phyloP scores from a whole-genome alignment of 1,140 invertebrate species.

The Achroia grisella region DNA sequence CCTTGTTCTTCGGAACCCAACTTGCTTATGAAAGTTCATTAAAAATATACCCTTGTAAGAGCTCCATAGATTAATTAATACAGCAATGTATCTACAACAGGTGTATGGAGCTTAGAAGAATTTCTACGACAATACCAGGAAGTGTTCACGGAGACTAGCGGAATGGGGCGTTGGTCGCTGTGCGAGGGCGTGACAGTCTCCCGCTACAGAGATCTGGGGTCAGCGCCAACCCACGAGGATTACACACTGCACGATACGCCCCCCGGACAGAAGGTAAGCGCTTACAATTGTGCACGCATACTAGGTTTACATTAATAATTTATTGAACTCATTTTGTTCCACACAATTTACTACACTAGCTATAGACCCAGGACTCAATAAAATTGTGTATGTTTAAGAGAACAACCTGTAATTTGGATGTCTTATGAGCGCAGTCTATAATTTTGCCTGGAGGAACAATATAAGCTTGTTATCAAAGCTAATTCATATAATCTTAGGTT shows the following conservation, averaged over 20 bases:
- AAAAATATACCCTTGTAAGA: not conserved
- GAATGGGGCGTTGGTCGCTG: constrained; percentile 17
- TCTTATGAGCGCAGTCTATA: too few species aligned
- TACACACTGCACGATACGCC: constrained; percentile 59
- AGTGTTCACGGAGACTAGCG: constrained; percentile 31
- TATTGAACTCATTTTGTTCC: not conserved
- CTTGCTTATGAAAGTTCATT: not conserved
- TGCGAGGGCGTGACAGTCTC: constrained; percentile 30
- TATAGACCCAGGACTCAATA: too few species aligned
- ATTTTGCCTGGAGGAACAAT: too few species aligned
- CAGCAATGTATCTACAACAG: constrained; percentile 22
- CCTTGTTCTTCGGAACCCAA: not conserved
- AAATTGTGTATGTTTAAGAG: too few species aligned
- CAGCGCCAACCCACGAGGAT: constrained; percentile 24
- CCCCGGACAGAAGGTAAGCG: constrained; percentile 61
- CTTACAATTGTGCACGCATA: too few species aligned
- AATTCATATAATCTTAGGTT: too few species aligned
- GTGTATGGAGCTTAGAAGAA: constrained; percentile 36
- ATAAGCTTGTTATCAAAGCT: too few species aligned
- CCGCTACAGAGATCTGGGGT: constrained; percentile 6
- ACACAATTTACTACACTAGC: too few species aligned
- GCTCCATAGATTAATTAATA: not conserved
- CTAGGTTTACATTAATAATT: not conserved
- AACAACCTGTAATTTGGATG: too few species aligned
- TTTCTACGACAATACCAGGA: constrained; percentile 43